phyloP scores from a whole-genome alignment of 2,113 vertebrate genomes.

The Saguinus imperator region DNA sequence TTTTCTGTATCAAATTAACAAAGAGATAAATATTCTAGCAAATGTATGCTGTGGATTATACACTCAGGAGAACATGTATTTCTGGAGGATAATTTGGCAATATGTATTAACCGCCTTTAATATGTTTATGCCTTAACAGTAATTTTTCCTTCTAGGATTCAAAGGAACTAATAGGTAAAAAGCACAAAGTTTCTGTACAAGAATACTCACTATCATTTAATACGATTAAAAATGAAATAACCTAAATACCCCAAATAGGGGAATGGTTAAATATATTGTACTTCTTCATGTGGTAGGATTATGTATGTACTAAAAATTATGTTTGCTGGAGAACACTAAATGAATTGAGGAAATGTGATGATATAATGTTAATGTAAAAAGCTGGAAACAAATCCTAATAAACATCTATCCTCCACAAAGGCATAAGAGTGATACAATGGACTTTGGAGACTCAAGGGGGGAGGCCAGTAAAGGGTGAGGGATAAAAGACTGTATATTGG shows the following conservation, averaged over 20 bases:
- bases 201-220: not conserved
- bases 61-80: not conserved
- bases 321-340: not conserved
- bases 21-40: not conserved
- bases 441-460: no score
- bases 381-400: not conserved
- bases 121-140: not conserved
- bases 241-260: not conserved
- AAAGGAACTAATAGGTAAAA: not conserved
- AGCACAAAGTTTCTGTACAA: constrained; percentile 1
- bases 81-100: not conserved
- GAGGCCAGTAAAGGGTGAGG: no score
- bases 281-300: not conserved
- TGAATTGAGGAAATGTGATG: not conserved
- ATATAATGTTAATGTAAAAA: not conserved
- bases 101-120: not conserved
- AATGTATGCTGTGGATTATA: not conserved
- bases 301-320: not conserved
- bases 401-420: no score
- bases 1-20: not conserved
- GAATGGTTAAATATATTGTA: not conserved
- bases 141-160: not conserved
- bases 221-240: not conserved
- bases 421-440: no score
- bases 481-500: no score